Evolutionary conservation across 2,888 invertebrate genomes (phyloP), one percentile per base, ranked within the genome.

Genomic region (Dicyrtomina minuta): DNA sequence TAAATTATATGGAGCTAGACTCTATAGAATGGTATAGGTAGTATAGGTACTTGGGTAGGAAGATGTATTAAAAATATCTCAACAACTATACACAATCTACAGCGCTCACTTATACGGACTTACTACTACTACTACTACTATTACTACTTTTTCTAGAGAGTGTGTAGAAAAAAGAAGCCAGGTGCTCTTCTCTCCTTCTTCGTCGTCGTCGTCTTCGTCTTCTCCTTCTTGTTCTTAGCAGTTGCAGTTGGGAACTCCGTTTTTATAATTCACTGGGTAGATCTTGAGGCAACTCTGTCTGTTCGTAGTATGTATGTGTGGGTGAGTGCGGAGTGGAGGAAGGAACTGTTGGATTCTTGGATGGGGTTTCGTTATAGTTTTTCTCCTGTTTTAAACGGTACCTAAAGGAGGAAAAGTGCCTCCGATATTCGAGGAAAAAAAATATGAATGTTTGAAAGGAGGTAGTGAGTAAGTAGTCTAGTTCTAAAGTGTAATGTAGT

Each of bases 321-420:
- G n/a, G n/a, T n/a, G n/a, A n/a, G n/a, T n/a, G n/a, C n/a, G n/a
- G n/a, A n/a, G 65, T 41, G 33, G 41, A 55, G 24, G 56, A 55
- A 41, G 41, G 17, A 39, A 33, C 13, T 33, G 33, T 33, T 33
- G 55, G 55, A 56, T 49, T 65, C 64, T 41, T 65, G 65, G 65
- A 65, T 65, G 65, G 65, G 65, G 44, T 65, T 55, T 55, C 55
- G n/a, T 65, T 51, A 65, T 65, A 65, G 55, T 55, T 65, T 65
- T 65, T 65, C 55, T 43, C 55, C 55, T 65, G 55, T 65, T 65
- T 65, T 24, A 24, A 41, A 53, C 65, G 44, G 33, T 60, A 49
- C 26, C 24, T 22, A 22, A 53, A 3, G 53, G 22, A 22, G 13
- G 22, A 53, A 53, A 53, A 53, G 33, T 33, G 33, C 33, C 33